Base-by-base conservation (phyloP, 2,888 invertebrate species). In the Gandaritis pyraliata region DNA sequence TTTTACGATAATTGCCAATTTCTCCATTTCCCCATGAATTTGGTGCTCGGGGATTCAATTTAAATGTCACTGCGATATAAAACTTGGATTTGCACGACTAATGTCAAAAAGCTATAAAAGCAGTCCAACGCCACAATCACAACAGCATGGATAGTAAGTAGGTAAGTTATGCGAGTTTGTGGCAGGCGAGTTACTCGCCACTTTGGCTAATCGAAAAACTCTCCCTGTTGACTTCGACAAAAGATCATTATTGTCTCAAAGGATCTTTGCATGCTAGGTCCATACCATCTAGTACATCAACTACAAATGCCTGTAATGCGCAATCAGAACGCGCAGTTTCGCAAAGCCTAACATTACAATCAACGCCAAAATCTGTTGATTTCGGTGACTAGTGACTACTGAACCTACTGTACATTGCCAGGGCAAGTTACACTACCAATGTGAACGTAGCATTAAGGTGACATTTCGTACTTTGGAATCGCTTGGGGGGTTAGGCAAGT, bases 11-110 rank as follows among this genome's bases (percentile, higher is more conserved):
- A 46, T 38, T 39, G 45, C 12, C 18, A 36, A 41, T 54, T 39
- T 46, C 43, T 33, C 38, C 13, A 54, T 53, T 53, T 54, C 16
- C 46, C 12, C 8, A 10, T 43, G 15, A 54, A 38, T 30, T n/a
- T 56, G 11, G 16, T 45, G 10, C 47, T 29, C 16, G 13, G 58
- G 58, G 55, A 46, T 10, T 13, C 49, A 50, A 29, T 53, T 43
- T 55, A 45, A 65, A 65, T 65, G 51, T 38, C 58, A 61, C 49
- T n/a, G 49, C 10, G n/a, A 18, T 46, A 33, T 33, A 15, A 46
- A 46, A 23, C 5, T 23, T 15, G n/a, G n/a, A n/a, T n/a, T n/a
- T n/a, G n/a, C n/a, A n/a, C n/a, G n/a, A n/a, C n/a, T n/a, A n/a
- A n/a, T n/a, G n/a, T n/a, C n/a, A n/a, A n/a, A n/a, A n/a, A n/a